Conservation (phyloP, 2,888 invertebrate genomes). For the Cotesia congregata region DNA sequence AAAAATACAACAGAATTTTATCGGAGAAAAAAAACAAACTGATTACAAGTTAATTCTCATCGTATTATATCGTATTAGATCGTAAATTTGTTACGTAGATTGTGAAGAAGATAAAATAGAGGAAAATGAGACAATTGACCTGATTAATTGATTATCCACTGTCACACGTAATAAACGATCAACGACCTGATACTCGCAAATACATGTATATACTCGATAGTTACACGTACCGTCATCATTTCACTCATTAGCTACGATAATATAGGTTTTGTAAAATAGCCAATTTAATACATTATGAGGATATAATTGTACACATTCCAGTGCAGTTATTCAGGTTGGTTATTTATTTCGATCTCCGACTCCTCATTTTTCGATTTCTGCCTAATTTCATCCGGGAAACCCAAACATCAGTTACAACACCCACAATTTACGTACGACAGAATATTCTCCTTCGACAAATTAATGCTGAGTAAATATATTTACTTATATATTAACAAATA, state of each 20-base stretch:
- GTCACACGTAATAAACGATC: background rate
- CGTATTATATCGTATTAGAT: background rate
- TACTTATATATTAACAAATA: no score
- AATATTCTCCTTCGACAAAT: conserved; percentile 13
- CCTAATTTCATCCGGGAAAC: conserved; percentile 15
- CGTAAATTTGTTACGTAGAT: background rate
- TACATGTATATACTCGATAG: background rate
- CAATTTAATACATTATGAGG: conserved; percentile 42
- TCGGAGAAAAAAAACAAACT: background rate
- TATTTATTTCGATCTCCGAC: background rate
- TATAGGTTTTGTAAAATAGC: conserved; percentile 50
- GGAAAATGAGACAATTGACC: background rate
- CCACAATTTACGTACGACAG: background rate
- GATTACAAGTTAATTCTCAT: background rate
- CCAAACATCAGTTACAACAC: background rate
- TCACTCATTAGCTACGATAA: conserved; percentile 51
- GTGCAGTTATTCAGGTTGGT: background rate
- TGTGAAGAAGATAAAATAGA: background rate
- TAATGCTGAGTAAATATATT: conserved; percentile 21
- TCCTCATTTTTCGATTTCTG: background rate
- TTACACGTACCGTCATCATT: conserved; percentile 29
- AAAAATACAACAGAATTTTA: no score
- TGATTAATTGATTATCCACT: conserved; percentile 24
- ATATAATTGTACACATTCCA: conserved; percentile 6
- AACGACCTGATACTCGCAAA: background rate